Evolutionary conservation across 35 echinoderm and acorn worm species (phyloP), one percentile per base, ranked within the genome.

Genomic region (Anneissia japonica): DNA sequence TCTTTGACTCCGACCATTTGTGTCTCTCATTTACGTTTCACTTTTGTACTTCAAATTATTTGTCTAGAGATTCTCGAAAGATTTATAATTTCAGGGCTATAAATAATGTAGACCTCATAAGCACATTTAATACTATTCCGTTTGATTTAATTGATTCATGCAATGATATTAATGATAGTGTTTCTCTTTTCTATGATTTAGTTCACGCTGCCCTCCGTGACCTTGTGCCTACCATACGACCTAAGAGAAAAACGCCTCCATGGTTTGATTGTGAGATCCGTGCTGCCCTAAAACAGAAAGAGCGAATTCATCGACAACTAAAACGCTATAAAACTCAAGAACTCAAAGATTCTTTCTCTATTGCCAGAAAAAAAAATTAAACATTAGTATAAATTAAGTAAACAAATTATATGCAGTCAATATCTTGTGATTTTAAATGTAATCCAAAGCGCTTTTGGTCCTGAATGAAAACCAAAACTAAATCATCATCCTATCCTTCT

Each of bases 381-480:
- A 64, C 11, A 43, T 6, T 43, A 14, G 14, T 26, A 23, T 11
- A 32, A 46, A 34, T 43, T 19, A 82, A 82, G 33, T 14, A 36
- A 2, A 82, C 0, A 45, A 30, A 17, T 17, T 45, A 38, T 82
- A 38, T 46, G 31, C 29, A 2, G 1, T 82, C 80, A 4, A 11
- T 82, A 3, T 32, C 80, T 14, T 36, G 16, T 4, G 33, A 82
- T 32, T n/a, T 45, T 46, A 11, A 38, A 13, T 26, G 19, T 43
- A 82, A 82, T 46, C 80, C 38, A 45, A 82, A 82, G 30, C n/a
- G n/a, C n/a, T n/a, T n/a, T n/a, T n/a, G 23, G 80, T 45, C 37
- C 11, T 82, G 38, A 13, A 45, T 82, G 7, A 82, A 82, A 46
- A 14, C 80, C 32, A 38, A 46, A 82, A 45, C 36, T 14, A 38